These are phyloP conservation scores for Zalophus californianus DNA, from an alignment of 2,797 vertebrate genomes.

Conservation along the genomic window DNA sequence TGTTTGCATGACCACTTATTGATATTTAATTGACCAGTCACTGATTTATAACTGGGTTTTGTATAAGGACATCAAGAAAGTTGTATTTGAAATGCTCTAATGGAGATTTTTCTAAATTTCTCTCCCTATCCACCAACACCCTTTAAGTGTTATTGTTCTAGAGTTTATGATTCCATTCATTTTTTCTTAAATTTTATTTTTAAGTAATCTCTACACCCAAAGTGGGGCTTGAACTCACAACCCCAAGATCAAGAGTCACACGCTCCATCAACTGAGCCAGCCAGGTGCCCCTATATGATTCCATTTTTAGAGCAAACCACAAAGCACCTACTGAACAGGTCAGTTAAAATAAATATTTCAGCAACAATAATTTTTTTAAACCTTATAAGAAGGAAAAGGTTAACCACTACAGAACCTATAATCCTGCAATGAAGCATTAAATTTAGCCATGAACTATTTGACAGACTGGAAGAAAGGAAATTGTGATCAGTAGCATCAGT, in stretches of 20 bases:
- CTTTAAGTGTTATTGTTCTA: not conserved
- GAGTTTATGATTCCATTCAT: not conserved
- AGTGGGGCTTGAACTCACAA: too few relatives aligned
- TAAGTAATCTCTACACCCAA: too few relatives aligned
- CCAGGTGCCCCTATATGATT: not conserved
- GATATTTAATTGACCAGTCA: not conserved
- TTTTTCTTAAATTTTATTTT: too few relatives aligned
- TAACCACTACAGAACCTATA: not conserved
- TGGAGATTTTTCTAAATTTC: not conserved
- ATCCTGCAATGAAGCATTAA: conserved; percentile 33
- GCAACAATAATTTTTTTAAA: conserved; percentile 6
- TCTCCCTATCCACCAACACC: not conserved
- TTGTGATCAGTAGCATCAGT: not conserved
- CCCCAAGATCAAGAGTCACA: too few relatives aligned
- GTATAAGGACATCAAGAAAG: not conserved
- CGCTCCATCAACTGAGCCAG: too few relatives aligned
- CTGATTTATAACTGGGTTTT: not conserved
- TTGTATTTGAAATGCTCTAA: not conserved
- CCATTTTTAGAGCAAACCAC: not conserved
- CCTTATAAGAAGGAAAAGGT: not conserved
- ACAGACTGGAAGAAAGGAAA: not conserved
- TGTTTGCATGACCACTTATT: not conserved
- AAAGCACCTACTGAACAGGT: not conserved
- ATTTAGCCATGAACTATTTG: not conserved
- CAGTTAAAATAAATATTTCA: conserved; percentile 39